phyloP scores from a whole-genome alignment of 1,140 invertebrate species.

The Drosophila arizonae region DNA sequence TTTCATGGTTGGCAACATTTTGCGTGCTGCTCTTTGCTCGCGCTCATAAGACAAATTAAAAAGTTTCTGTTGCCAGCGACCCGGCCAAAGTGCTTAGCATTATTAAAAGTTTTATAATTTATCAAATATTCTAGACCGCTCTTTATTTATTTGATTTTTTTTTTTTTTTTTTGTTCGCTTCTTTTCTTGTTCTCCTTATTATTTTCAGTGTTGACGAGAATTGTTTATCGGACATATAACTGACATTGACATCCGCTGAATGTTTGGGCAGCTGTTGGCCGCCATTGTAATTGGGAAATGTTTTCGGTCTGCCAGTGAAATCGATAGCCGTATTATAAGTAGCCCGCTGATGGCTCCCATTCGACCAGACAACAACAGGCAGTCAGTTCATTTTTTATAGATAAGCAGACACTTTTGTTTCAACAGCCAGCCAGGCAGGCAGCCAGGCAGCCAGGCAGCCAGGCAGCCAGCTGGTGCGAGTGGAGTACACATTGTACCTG shows the following conservation, averaged over 20 bases:
- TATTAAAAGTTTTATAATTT: constrained; percentile 78
- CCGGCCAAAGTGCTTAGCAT: constrained; percentile 49
- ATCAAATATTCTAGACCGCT: constrained; percentile 62
- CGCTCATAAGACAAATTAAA: constrained; percentile 71
- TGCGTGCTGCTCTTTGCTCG: constrained; percentile 36
- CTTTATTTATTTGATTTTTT: too few relatives aligned
- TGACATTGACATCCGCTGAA: constrained; percentile 48
- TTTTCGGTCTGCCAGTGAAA: constrained; percentile 24
- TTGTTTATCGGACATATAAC: constrained; percentile 58
- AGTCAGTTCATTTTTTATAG: constrained; percentile 67
- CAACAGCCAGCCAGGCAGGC: constrained; percentile 2
- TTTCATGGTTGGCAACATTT: constrained; percentile 76
- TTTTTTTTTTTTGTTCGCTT: too few relatives aligned
- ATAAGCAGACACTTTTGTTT: constrained; percentile 53
- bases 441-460: too few relatives aligned
- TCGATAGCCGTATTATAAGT: constrained; percentile 62
- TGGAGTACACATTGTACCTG: constrained; percentile 9
- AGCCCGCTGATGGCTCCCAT: constrained; percentile 18
- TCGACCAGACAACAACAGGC: constrained; percentile 10
- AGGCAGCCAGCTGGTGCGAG: constrained; percentile 33
- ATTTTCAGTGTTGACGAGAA: constrained; percentile 14
- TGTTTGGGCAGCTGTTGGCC: constrained; percentile 29
- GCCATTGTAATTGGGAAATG: constrained; percentile 52
- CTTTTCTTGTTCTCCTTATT: constrained; percentile 1
- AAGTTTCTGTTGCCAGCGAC: constrained; percentile 54